phyloP scores from a whole-genome alignment of 2,797 vertebrate genomes.

The Sternotherus odoratus region DNA sequence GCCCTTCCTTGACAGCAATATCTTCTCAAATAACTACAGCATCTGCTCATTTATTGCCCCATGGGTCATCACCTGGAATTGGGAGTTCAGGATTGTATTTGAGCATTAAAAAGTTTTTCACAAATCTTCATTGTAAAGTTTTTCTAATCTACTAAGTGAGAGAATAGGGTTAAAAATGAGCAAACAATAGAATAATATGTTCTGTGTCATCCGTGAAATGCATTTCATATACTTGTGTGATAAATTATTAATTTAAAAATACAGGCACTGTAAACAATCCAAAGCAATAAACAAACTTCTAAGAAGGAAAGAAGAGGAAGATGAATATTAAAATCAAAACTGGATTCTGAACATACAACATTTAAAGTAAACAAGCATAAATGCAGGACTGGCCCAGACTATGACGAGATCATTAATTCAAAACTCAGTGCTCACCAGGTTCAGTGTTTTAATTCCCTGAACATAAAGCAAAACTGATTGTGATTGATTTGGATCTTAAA shows the following conservation, averaged over 20 bases:
- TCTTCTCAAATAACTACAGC: constrained; percentile 67
- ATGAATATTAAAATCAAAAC: background rate
- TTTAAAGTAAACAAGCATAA: constrained; percentile 60
- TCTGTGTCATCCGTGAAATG: constrained; percentile 72
- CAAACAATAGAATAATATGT: constrained; percentile 71
- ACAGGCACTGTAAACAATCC: constrained; percentile 69
- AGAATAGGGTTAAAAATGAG: constrained; percentile 59
- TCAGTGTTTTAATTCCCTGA: constrained; percentile 63
- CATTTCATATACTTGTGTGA: constrained; percentile 75
- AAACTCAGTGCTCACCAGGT: constrained; percentile 51
- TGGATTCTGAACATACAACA: constrained; percentile 41
- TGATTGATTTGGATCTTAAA: constrained; percentile 45
- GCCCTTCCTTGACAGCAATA: constrained; percentile 71
- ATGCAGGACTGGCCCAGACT: constrained; percentile 16
- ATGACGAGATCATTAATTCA: constrained; percentile 70
- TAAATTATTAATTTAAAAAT: constrained; percentile 74
- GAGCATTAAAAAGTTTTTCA: constrained; percentile 62
- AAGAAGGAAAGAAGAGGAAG: constrained; percentile 50
- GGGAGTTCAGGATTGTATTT: constrained; percentile 64
- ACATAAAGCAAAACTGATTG: constrained; percentile 56
- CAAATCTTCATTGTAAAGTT: constrained; percentile 57
- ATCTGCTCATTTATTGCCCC: constrained; percentile 75
- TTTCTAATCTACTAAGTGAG: constrained; percentile 71
- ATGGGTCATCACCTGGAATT: constrained; percentile 72
- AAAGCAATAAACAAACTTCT: constrained; percentile 66